Base-by-base conservation (phyloP, 2,113 vertebrate species). In the Xyliphius kryptos region DNA sequence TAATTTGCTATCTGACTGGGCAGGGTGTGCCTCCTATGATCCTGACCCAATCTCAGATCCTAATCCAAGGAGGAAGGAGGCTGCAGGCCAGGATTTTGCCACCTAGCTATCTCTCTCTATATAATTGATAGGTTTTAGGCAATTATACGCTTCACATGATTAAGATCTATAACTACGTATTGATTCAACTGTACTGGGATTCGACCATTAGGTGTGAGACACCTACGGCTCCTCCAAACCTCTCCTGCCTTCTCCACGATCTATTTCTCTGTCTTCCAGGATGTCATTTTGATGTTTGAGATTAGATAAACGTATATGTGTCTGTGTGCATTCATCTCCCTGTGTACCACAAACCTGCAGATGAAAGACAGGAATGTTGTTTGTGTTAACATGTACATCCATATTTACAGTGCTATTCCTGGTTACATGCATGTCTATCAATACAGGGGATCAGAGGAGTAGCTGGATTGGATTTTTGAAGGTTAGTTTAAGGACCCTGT, bases 61-160 rank as follows among this genome's bases (percentile, higher is more conserved):
- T 83, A 83, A 86, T 87, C 83, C 83, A 84, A 86, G 85, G 84
- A 83, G 82, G 82, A 86, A 85, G 80, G 82, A 70, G 79, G 81
- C 86, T 87, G 80, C 77, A 72, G 86, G 86, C 83, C 81, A 86
- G 83, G 85, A 86, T 88, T 83, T 86, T 76, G 78, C 79, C 61
- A 79, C 75, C 78, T 40, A 21, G 78, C 82, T 82, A 83, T 86
- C 84, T 83, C 69, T 56, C 75, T 77, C 75, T 85, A 71, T 85
- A 85, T 88, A 86, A 88, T 85, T 87, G 84, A 87, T 87, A 85
- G 86, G 84, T 85, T 84, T 85, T 83, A 82, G 83, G 81, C 75
- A 81, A 82, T 84, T 87, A 84, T 83, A 82, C 71, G 81, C 79
- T 82, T 80, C 79, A 82, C 73, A 70, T 85, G 84, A 88, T 87